phyloP scores from a whole-genome alignment of 2,888 invertebrate species.

The Sphaerophoria rueppellii region DNA sequence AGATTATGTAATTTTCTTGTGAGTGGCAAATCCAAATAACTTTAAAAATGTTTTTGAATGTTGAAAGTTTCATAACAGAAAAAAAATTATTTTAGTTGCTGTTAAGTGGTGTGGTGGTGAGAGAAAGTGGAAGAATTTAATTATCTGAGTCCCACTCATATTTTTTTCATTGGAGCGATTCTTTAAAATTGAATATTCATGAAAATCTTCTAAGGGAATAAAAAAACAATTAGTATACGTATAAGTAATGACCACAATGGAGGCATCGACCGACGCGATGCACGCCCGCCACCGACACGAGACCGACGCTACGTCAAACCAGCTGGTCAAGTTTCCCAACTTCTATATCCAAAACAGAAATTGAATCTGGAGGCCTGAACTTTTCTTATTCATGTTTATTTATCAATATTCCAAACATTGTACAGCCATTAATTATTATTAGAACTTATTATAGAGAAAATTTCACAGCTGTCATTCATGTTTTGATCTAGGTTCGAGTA shows the following conservation, averaged over 20 bases:
- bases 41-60: too few relatives aligned
- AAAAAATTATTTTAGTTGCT: too few relatives aligned
- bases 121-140: neutral
- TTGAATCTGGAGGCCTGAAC: constrained; percentile 7
- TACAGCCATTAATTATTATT: constrained; percentile 56
- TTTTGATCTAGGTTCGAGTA: constrained; percentile 35
- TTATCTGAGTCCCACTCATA: constrained; percentile 15
- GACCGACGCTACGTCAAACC: neutral
- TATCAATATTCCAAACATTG: constrained; percentile 59
- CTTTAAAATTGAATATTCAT: constrained; percentile 60
- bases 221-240: constrained; percentile 14
- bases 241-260: constrained; percentile 30
- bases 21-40: too few relatives aligned
- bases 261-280: neutral
- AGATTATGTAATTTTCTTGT: too few relatives aligned
- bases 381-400: constrained; percentile 39
- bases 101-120: too few relatives aligned
- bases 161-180: constrained; percentile 23
- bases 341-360: neutral
- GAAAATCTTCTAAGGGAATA: constrained; percentile 24
- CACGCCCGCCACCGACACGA: too few relatives aligned
- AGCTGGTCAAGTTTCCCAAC: neutral
- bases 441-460: constrained; percentile 60
- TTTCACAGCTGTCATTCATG: constrained; percentile 48
- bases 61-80: too few relatives aligned